A percentile compares a stretch with the other conserved stretches of the same genome.
These are phyloP conservation scores for Rhimphoctona megacephalus DNA, from an alignment of 2,888 invertebrate species.

Conservation along the genomic window DNA sequence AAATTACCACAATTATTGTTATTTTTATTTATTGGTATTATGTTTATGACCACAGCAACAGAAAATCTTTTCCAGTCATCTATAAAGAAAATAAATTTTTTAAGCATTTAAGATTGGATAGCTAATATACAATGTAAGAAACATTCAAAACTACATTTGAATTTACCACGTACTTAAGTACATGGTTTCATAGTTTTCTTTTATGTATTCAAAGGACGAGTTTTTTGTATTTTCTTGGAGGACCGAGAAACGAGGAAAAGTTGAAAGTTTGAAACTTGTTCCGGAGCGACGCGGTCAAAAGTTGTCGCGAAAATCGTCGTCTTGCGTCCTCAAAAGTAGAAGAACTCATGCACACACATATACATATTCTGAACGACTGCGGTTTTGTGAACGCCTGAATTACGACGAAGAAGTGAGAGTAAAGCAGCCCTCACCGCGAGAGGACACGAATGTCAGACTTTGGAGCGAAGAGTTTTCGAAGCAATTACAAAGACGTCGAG, in stretches of 20 bases:
- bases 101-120: too few relatives aligned
- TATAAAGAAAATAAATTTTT: too few relatives aligned
- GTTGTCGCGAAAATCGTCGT: slow-evolving; percentile 31
- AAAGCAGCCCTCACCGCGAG: background rate
- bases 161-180: background rate
- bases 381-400: slow-evolving; percentile 36
- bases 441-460: background rate
- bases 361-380: background rate
- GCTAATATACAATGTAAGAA: background rate
- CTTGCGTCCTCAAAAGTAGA: slow-evolving; percentile 18
- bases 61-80: too few relatives aligned
- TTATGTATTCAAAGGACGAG: background rate
- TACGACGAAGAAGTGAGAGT: slow-evolving; percentile 11
- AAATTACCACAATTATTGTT: too few relatives aligned
- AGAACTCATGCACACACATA: background rate
- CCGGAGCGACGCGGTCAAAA: slow-evolving; percentile 10
- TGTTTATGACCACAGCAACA: too few relatives aligned
- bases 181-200: background rate
- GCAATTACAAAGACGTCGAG: slow-evolving; percentile 49
- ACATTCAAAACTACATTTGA: background rate
- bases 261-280: slow-evolving; percentile 20
- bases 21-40: too few relatives aligned
- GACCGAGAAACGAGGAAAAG: slow-evolving; percentile 1
- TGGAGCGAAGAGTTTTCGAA: slow-evolving; percentile 19
- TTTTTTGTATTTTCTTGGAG: background rate